Evolutionary conservation across 1,140 invertebrate species (phyloP).

Genomic region (Melitaea cinxia): DNA sequence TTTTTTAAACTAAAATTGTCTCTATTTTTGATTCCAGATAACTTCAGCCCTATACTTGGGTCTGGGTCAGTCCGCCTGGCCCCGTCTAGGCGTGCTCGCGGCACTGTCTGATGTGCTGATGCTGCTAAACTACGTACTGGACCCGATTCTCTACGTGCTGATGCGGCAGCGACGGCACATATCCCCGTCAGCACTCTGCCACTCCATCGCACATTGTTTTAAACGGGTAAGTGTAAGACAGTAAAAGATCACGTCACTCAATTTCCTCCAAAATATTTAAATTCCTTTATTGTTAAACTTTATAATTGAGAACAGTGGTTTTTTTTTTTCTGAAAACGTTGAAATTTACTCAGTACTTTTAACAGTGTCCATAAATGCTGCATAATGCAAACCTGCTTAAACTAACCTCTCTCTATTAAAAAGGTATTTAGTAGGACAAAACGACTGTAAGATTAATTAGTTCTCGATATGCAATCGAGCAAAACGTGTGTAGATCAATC

Average conservation of each 20-base stretch:
- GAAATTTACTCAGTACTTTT: too few species aligned
- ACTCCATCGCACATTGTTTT: conserved; percentile 60
- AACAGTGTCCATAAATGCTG: too few species aligned
- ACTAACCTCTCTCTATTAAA: too few species aligned
- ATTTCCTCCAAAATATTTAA: too few species aligned
- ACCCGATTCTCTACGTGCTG: conserved; percentile 92
- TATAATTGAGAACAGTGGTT: too few species aligned
- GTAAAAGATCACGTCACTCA: too few species aligned
- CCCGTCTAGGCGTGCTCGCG: conserved; percentile 71
- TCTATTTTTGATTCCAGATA: conserved; percentile 49
- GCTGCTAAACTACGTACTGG: conserved; percentile 90
- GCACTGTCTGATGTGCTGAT: conserved; percentile 88
- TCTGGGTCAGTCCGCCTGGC: conserved; percentile 44
- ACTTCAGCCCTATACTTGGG: conserved; percentile 63
- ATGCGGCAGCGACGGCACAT: conserved; percentile 78
- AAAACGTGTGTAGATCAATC: background rate
- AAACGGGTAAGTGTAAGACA: conserved; percentile 49
- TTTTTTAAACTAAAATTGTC: too few species aligned
- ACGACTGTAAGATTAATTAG: background rate
- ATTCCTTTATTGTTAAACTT: too few species aligned
- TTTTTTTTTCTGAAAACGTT: too few species aligned
- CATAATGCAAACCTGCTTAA: too few species aligned
- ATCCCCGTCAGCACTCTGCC: conserved; percentile 48
- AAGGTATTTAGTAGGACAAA: too few species aligned
- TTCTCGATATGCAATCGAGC: background rate